Conservation (phyloP, 2,113 vertebrate genomes). For the Pogonocichla stellata region DNA sequence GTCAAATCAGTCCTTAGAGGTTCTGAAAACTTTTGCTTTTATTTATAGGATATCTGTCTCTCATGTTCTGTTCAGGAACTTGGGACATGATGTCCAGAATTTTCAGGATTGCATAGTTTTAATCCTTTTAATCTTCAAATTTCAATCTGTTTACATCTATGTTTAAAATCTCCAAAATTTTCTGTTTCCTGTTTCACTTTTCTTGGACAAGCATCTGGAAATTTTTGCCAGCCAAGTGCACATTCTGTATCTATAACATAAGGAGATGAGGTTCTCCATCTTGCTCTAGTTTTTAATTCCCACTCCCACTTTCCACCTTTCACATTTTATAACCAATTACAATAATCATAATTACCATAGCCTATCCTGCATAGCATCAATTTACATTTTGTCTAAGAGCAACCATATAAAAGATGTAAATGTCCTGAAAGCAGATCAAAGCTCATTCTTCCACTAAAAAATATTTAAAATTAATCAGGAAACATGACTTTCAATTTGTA, state of each 20-base stretch:
- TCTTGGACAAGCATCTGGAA: background rate
- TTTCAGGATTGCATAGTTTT: background rate
- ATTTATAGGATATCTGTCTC: background rate
- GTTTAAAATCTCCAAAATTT: background rate
- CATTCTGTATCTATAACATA: background rate
- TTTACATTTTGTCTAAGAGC: constrained; percentile 24
- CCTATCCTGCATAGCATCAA: background rate
- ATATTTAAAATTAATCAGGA: constrained; percentile 10
- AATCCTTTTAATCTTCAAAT: background rate
- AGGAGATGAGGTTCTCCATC: background rate
- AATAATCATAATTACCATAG: constrained; percentile 17
- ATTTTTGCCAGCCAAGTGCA: background rate
- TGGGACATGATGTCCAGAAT: background rate
- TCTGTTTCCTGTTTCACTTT: background rate
- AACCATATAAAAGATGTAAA: constrained; percentile 11
- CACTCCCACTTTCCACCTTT: background rate
- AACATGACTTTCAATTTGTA: constrained; percentile 10
- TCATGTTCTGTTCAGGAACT: background rate
- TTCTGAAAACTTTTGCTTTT: background rate
- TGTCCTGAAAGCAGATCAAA: constrained; percentile 50
- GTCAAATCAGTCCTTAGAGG: background rate
- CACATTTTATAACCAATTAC: background rate
- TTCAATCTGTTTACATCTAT: background rate
- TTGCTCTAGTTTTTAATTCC: constrained; percentile 36
- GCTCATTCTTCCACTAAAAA: constrained; percentile 1